Evolutionary conservation across 2,888 invertebrate genomes (phyloP), one percentile per base, ranked within the genome.

Genomic region (Polylopha cassiicola): DNA sequence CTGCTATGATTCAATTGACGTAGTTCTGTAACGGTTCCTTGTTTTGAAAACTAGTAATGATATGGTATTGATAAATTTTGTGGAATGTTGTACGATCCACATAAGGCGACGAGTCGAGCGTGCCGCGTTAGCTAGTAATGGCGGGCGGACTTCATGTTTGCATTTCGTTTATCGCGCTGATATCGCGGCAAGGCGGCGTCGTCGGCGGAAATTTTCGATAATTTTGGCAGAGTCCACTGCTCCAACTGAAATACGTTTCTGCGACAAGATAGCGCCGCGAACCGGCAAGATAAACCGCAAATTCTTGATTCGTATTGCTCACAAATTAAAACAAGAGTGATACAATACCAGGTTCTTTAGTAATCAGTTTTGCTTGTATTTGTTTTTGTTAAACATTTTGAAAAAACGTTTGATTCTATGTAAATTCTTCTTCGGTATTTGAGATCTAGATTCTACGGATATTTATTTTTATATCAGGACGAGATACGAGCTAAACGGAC

Each of bases 141-240:
- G 44, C 33, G 20, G 39, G 50, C 53, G 48, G 50, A 29, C 58
- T 55, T 60, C 57, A 55, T 73, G 65, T 73, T 73, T 73, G 67
- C 65, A 61, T 64, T 73, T 57, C 58, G 62, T 67, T 74, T 72
- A 73, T 73, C 68, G 60, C 58, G 30, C 48, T 53, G 61, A 55
- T 62, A 58, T 59, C 60, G 48, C 49, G 53, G 44, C 43, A 46
- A 51, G 54, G 48, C 56, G 60, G 34, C 44, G 49, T 47, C 46
- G 50, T 45, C 60, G 57, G 50, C 63, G 69, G 67, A 72, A 67
- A 62, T 69, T 69, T 72, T 72, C 57, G 66, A 67, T 73, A 67
- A 72, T 62, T 70, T 65, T 55, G 52, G 53, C 51, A 44, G 50
- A 55, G 51, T 50, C 54, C 44, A 51, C 51, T 51, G 49, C 54